Base-by-base conservation (phyloP, 1,140 invertebrate species). In the Drosophila kohkoa region DNA sequence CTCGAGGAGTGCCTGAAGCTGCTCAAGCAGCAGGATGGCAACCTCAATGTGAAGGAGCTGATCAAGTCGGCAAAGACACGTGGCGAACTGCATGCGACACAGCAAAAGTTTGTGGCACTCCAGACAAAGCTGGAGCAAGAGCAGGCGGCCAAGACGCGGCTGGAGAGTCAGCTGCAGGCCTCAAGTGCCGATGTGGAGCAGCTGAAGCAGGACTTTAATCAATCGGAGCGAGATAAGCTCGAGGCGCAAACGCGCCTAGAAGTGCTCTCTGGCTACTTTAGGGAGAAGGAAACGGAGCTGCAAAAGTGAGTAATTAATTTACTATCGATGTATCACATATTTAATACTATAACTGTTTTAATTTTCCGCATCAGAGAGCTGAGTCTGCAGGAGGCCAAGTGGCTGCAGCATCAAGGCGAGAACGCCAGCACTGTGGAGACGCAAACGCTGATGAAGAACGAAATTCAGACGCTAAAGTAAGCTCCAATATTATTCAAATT, bases 211-310 rank as follows among this genome's bases (percentile, higher is more conserved):
- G 95, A 96, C 75, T 95, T 95, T 67, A 95, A 95, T 88, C 94
- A 95, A 62, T 95, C 95, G 1, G 96, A 96, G 79, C 96, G 96
- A 77, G 96, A 96, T 72, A 96, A 96, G 75, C 93, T 96, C 13
- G 97, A 98, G 90, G 96, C 96, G 1, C 94, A 96, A 81, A 98
- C 96, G 0, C 95, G 96, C 80, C 93, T 98, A 0, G 95, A 97
- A 92, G 97, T 98, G 5, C 93, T 98, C 35, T 96, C 96, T 0
- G 96, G 96, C 82, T 98, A 98, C 90, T 98, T 98, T 93, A 96
- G 97, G 86, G 96, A 98, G 74, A 96, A 97, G 86, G 97, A 98
- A 93, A 94, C 95, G 15, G 95, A 98, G 92, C 93, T 97, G 25
- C 95, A 97, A 91, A 97, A 97, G 97, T 97, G 93, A 3, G 38